Evolutionary conservation across 2,797 vertebrate genomes (phyloP).

Genomic region (Hydrolagus colliei): DNA sequence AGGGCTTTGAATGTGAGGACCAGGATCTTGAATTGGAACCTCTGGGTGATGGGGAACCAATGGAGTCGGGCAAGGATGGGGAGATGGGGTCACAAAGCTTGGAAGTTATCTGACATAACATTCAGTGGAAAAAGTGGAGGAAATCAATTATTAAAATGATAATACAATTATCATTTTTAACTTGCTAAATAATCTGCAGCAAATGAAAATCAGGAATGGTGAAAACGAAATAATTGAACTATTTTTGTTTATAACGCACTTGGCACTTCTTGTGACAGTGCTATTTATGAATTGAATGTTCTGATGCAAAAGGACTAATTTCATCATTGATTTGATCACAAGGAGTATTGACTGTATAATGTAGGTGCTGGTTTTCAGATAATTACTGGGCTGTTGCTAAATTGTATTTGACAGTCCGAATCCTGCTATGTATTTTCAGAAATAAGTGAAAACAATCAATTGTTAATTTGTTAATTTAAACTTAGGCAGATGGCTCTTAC

Average conservation of each 20-base stretch:
- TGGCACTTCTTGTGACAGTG: too few relatives aligned
- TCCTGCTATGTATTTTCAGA: conserved; percentile 13
- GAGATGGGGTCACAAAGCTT: too few relatives aligned
- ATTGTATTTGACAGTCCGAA: conserved; percentile 15
- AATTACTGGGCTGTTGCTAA: conserved; percentile 2
- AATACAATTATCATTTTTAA: background rate
- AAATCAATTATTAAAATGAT: too few relatives aligned
- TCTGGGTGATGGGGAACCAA: too few relatives aligned
- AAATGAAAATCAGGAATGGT: background rate
- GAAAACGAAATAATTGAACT: background rate
- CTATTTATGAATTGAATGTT: background rate
- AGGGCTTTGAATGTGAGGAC: too few relatives aligned
- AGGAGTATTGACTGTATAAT: background rate
- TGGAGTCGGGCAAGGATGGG: too few relatives aligned
- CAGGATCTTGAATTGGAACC: too few relatives aligned
- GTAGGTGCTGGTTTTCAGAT: background rate
- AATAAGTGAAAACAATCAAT: conserved; percentile 30
- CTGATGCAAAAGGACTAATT: background rate
- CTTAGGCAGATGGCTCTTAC: conserved; percentile 27
- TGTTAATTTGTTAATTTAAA: conserved; percentile 27
- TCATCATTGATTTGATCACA: background rate
- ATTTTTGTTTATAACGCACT: too few relatives aligned
- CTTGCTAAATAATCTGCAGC: background rate
- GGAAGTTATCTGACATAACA: too few relatives aligned
- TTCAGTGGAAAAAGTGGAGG: too few relatives aligned